Evolutionary conservation across 2,888 invertebrate species (phyloP), one percentile per base, ranked within the genome.

Genomic region (Phymatocera aterrima): DNA sequence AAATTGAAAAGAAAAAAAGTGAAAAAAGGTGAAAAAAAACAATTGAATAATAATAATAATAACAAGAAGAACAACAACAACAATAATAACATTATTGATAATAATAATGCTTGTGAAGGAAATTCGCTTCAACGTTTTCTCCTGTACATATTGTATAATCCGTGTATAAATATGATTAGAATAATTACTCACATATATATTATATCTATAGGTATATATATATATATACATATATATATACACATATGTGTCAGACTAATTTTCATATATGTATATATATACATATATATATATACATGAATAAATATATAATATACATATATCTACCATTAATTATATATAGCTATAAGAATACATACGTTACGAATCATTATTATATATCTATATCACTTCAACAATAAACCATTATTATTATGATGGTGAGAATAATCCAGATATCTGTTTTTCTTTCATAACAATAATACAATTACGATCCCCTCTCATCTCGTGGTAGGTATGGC

Each of bases 121-220:
- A 72, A 72, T 72, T 72, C 72, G 72, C 72, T 72, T 72, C 10
- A 18, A 72, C 34, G 46, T 3, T 68, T 43, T 86, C 88, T 88
- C 88, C 84, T 90, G 90, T 90, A 90, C 84, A 90, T 90, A 90
- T 89, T 90, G 90, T 90, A 90, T 90, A 90, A 90, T 90, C 88
- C 87, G 87, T 90, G 90, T 90, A 90, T 89, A 90, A 90, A 90
- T 85, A 88, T 88, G 85, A 89, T 84, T 87, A 84, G 85, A 87
- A 84, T 88, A 89, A 87, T 84, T 87, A 86, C 88, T 87, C 87
- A 86, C 87, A 85, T 89, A 89, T 21, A 64, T 28, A 57, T n/a
- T 37, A 61, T 34, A 37, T 18, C 34, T 37, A 64, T 57, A 57
- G 6, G 24, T 28, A 57, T 12, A 57, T 24, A 57, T 28, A 10